Base-by-base conservation (phyloP, 2,888 invertebrate species). In the Ormyrus nitidulus region DNA sequence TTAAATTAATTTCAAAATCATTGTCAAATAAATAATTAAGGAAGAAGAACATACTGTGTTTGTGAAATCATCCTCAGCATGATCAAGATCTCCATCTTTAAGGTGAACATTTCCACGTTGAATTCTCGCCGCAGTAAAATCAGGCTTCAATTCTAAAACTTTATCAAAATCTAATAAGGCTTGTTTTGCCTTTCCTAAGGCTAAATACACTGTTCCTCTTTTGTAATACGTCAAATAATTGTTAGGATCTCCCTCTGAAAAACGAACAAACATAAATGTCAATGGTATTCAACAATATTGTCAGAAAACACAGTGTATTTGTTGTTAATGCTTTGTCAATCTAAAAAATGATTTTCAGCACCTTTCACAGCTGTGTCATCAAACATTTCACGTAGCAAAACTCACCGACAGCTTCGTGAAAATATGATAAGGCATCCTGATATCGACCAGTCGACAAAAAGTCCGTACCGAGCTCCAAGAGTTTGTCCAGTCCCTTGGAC, bases 201-300 rank as follows among this genome's bases (percentile, higher is more conserved):
- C 99, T 88, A 99, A 93, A 91, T 97, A 99, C 0, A 98, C 98
- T 0, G 99, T 98, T 64, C 98, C 99, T 86, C 99, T 93, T 91
- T 98, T 96, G 91, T 97, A 99, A 89, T 97, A 97, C 72, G 98
- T 98, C 90, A 99, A 93, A 91, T 99, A 99, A 92, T 99, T 99
- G 84, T 93, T 93, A 58, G 98, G 97, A 91, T 99, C 99, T 11
- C 96, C 97, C 93, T 99, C 99, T 98, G 91, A 5, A 92, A 34
- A 75, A 19, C 10, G 19, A 51, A 62, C 10, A 19, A 9, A 64
- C 13, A 10, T 13, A 48, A 92, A 71, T 77, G 34, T 69, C 69
- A 77, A n/a, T 34, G 13, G 34, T 48, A 44, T 19, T n/a, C 11
- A n/a, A 8, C 7, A 66, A n/a, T 49, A 62, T 51, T 66, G n/a